Base-by-base conservation (phyloP, 2,888 invertebrate species). In the Xiphydria camelus region DNA sequence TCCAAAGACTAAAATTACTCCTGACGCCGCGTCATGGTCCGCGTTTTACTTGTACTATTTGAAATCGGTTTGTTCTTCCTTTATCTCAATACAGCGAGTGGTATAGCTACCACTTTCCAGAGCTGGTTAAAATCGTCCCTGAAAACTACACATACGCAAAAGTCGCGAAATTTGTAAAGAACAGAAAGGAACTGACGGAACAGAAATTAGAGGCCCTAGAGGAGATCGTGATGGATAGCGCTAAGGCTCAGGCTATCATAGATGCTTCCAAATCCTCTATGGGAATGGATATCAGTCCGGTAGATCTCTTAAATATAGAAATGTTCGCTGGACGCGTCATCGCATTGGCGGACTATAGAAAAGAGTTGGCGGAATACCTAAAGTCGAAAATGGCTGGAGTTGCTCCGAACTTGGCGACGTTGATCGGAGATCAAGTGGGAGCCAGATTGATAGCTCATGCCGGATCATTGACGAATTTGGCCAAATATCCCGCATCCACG, bases 81-180 rank as follows among this genome's bases (percentile, higher is more conserved):
- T 15, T 6, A 4, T 42, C 33, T 45, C 18, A 14, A 10, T 18
- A 9, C 23, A 87, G 96, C 73, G 97, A 98, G 78, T 98, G 98
- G 98, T 99, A 99, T 73, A 96, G 98, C 0, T 99, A 98, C 78
- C 98, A 99, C 77, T 99, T 96, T 81, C 99, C 99, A 78, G 99
- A 99, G 83, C 86, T 99, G 70, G 86, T 92, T 38, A 94, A 91
- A 80, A 90, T 99, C 51, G 91, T 98, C 0, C 90, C 94, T 1
- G 99, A 99, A 70, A 98, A 98, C 75, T 91, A 94, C 68, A 81
- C 88, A 61, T 99, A 89, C 78, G 91, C 96, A 0, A 87, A 84
- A 69, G 84, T 90, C 21, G 88, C 91, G 0, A 85, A 91, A 62
- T 83, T 83, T 59, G 89, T 94, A 49, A 91, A 93, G 69, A 93